Evolutionary conservation across 1,140 invertebrate species (phyloP).

Genomic region (Leptestheria dahalacensis): DNA sequence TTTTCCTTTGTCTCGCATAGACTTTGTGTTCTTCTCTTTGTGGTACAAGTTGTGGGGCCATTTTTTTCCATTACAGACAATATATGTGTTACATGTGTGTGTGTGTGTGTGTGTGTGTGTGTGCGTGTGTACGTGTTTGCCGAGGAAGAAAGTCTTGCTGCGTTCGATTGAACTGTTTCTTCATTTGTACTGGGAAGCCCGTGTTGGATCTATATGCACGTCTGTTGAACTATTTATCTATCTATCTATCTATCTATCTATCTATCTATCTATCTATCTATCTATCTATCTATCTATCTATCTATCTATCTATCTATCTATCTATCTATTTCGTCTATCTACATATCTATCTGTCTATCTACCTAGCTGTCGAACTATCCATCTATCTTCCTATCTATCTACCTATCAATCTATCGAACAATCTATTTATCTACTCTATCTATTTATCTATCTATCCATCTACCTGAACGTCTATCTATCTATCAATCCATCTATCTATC

Average conservation of each 20-base stretch:
- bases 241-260: slow-evolving; percentile 1
- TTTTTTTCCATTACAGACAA: neutral
- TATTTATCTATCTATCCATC: too few species aligned
- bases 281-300: too few species aligned
- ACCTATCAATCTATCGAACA: too few species aligned
- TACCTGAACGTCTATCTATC: too few species aligned
- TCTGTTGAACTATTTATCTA: neutral
- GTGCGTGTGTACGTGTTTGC: too few species aligned
- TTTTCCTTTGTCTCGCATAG: neutral
- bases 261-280: too few species aligned
- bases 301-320: too few species aligned
- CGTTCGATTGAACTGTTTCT: neutral
- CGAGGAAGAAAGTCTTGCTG: neutral
- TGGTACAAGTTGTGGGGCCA: neutral
- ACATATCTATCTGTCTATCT: too few species aligned
- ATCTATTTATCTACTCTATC: slow-evolving; percentile 32
- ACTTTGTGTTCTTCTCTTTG: neutral
- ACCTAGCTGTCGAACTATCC: slow-evolving; percentile 34
- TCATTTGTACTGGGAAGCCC: neutral
- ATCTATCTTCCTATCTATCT: too few species aligned
- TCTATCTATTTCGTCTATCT: slow-evolving; percentile 8
- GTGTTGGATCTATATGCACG: neutral
- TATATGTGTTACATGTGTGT: too few species aligned
- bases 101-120: too few species aligned
- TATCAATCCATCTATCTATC: slow-evolving; percentile 33